Percentiles rank a stretch among this genome's conserved stretches.
These are phyloP conservation scores for Nasalis larvatus DNA, from an alignment of 2,113 vertebrate species.

Conservation along the genomic window DNA sequence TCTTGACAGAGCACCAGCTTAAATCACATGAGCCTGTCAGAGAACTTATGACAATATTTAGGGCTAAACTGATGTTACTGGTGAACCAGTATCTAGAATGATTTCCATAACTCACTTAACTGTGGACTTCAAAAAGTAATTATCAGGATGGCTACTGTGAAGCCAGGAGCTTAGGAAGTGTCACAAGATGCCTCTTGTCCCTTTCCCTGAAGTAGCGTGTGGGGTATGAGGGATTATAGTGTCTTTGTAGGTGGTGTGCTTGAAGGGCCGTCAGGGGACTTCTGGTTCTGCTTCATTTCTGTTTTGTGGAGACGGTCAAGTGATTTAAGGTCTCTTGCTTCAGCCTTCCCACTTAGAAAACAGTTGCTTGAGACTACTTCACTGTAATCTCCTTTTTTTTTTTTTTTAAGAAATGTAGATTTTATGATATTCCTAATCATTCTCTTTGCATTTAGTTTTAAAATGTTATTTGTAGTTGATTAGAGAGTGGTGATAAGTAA, in stretches of 20 bases:
- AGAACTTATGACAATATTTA: neutral
- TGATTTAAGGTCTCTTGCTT: neutral
- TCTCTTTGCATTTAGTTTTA: neutral
- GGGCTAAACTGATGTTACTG: neutral
- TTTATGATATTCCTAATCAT: neutral
- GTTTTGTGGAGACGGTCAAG: neutral
- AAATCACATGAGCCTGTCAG: neutral
- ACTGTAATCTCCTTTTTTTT: neutral
- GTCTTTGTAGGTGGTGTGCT: neutral
- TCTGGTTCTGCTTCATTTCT: neutral
- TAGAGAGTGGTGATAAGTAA: neutral
- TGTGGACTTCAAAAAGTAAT: neutral
- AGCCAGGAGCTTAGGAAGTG: neutral
- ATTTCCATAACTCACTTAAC: neutral
- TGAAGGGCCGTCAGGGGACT: neutral
- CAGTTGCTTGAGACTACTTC: neutral
- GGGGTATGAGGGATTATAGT: neutral
- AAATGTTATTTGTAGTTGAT: neutral
- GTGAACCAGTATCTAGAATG: neutral
- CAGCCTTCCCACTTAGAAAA: neutral
- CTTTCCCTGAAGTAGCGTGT: neutral
- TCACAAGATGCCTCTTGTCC: neutral
- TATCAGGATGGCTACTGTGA: neutral
- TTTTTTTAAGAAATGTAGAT: neutral
- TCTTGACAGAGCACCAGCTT: neutral